These are phyloP conservation scores for pig (Sus scrofa) DNA, from an alignment of 2,113 vertebrate species.

Conservation along the genomic window T2T-Sscrofa CM000814.6:105039501-105040000, in stretches of 20 bases:
- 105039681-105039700: neutral
- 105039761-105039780: neutral
- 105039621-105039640: neutral
- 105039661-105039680: neutral
- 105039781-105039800: slow-evolving; percentile 2
- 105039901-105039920: neutral
- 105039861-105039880: neutral
- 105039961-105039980: neutral
- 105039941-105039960: slow-evolving; percentile 24
- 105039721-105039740: neutral
- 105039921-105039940: neutral
- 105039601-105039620: neutral
- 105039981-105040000: neutral
- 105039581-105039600: neutral
- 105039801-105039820: neutral
- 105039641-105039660: neutral
- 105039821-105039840: neutral
- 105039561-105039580: neutral
- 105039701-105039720: neutral
- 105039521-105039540: neutral
- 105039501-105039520: neutral
- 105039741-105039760: neutral
- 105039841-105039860: neutral
- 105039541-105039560: neutral
- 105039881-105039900: neutral